Conservation (phyloP, 1,140 invertebrate genomes). For the Antheraea pernyi region DNA sequence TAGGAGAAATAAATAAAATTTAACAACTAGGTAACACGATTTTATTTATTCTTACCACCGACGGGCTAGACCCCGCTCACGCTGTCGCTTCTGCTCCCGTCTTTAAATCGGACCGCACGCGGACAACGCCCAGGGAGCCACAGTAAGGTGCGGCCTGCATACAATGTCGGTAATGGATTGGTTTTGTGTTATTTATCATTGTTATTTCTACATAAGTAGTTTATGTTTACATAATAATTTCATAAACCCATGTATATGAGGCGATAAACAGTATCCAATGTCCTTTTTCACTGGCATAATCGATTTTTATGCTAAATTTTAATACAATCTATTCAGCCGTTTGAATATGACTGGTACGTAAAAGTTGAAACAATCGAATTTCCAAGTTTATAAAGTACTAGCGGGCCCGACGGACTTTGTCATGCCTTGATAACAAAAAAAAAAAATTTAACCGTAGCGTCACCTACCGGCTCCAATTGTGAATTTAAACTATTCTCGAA, state of each 20-base stretch:
- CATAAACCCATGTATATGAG: not conserved
- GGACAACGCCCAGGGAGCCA: constrained; percentile 51
- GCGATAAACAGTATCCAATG: not conserved
- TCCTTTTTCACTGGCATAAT: too few species aligned
- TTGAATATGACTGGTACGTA: too few species aligned
- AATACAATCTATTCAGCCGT: too few species aligned
- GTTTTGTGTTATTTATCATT: constrained; percentile 57
- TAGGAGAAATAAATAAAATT: too few species aligned
- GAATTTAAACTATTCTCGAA: too few species aligned
- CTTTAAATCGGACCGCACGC: constrained; percentile 28
- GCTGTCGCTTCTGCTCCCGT: constrained; percentile 18
- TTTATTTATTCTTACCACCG: not conserved
- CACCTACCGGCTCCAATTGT: too few species aligned
- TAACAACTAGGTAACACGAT: not conserved
- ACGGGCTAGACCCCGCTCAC: not conserved
- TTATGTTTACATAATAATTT: constrained; percentile 4
- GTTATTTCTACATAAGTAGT: constrained; percentile 16
- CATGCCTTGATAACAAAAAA: too few species aligned
- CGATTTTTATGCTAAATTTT: too few species aligned
- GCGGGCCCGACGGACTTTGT: too few species aligned
- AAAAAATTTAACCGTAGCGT: too few species aligned
- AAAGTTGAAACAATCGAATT: too few species aligned
- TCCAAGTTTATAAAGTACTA: too few species aligned
- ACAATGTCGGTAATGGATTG: constrained; percentile 67
- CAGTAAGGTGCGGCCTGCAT: constrained; percentile 58